phyloP scores from a whole-genome alignment of 1,140 invertebrate genomes.

The Euschistus heros region DNA sequence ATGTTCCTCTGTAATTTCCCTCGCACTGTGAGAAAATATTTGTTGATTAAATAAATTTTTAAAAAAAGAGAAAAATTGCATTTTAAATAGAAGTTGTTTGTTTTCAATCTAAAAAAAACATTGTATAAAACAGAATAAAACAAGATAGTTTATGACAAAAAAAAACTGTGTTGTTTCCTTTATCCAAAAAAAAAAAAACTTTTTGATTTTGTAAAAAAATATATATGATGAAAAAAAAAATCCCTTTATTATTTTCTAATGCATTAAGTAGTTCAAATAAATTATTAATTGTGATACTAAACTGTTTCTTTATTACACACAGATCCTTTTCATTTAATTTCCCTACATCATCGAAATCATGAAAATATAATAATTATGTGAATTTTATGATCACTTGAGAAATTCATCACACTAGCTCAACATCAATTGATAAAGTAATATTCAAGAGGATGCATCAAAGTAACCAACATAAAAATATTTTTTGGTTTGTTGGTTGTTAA shows the following conservation, averaged over 20 bases:
- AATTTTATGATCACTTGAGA: too few species aligned
- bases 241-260: conserved; percentile 21
- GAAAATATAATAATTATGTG: too few species aligned
- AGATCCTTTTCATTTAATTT: too few species aligned
- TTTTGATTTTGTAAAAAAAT: conserved; percentile 12
- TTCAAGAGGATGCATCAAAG: too few species aligned
- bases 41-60: conserved; percentile 9
- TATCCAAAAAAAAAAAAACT: conserved; percentile 19
- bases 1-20: conserved; percentile 12
- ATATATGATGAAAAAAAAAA: conserved; percentile 3
- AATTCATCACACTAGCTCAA: too few species aligned
- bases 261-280: conserved; percentile 25
- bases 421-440: too few species aligned
- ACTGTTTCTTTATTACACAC: background rate
- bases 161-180: conserved; percentile 24
- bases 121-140: conserved; percentile 33
- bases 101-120: conserved; percentile 25
- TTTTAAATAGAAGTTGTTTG: conserved; percentile 18
- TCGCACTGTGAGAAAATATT: conserved; percentile 14
- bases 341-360: too few species aligned
- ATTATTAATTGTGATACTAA: conserved; percentile 25
- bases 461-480: too few species aligned
- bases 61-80: conserved; percentile 10
- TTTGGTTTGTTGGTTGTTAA: too few species aligned
- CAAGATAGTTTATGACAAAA: conserved; percentile 32